A percentile compares a stretch with the other conserved stretches of the same genome.
phyloP scores from a whole-genome alignment of 2,888 invertebrate genomes.

The Pheosia tremula region DNA sequence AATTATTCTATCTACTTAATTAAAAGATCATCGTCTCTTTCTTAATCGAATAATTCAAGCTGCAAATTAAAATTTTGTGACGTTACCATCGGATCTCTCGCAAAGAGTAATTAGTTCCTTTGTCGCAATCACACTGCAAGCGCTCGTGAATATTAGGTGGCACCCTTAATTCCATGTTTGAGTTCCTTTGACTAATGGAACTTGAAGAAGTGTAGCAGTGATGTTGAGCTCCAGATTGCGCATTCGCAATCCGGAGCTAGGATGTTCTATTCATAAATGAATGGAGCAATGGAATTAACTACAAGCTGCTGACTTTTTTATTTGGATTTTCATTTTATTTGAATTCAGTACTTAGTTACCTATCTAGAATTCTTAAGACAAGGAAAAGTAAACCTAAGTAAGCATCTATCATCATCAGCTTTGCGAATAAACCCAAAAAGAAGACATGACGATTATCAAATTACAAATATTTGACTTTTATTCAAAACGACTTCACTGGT shows the following conservation, averaged over 20 bases:
- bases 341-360: too few relatives aligned
- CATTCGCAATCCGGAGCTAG: neutral
- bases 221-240: neutral
- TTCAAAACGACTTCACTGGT: too few relatives aligned
- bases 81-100: neutral
- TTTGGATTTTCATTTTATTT: too few relatives aligned
- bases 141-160: neutral
- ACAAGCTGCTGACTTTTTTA: too few relatives aligned
- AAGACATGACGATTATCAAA: too few relatives aligned
- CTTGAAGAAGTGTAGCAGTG: neutral
- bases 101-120: constrained; percentile 1
- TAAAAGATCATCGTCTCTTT: neutral
- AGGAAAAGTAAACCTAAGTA: too few relatives aligned
- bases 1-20: neutral
- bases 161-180: neutral
- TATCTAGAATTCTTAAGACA: too few relatives aligned
- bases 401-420: too few relatives aligned
- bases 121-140: neutral
- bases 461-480: too few relatives aligned
- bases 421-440: too few relatives aligned
- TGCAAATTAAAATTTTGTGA: neutral
- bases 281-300: too few relatives aligned
- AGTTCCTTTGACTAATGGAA: neutral
- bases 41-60: neutral
- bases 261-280: too few relatives aligned